Percentiles rank a stretch among this genome's conserved stretches.
Evolutionary conservation across 2,113 vertebrate species (phyloP).

Genomic region (Trogon melanurus): DNA sequence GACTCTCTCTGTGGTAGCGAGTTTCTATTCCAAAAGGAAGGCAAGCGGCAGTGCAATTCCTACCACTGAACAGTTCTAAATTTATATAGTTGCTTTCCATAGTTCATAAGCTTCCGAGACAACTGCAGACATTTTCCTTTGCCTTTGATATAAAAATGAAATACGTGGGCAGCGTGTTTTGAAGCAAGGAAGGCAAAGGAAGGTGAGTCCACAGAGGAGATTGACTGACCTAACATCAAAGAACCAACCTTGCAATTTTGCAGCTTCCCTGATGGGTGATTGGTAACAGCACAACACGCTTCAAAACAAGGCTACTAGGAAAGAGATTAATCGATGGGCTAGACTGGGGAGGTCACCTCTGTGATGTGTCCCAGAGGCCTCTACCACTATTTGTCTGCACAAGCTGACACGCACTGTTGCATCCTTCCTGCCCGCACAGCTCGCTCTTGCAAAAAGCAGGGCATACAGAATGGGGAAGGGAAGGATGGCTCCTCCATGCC

Average conservation of each 20-base stretch:
- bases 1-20: neutral
- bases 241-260: neutral
- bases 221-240: neutral
- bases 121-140: neutral
- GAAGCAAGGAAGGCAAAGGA: neutral
- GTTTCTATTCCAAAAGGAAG: neutral
- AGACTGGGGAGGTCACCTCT: neutral
- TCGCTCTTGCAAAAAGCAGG: neutral
- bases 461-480: neutral
- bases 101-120: neutral
- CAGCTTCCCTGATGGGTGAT: neutral
- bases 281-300: neutral
- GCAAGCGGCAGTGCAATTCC: neutral
- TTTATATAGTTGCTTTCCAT: neutral
- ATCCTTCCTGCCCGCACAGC: neutral
- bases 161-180: neutral
- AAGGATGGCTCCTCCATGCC: neutral
- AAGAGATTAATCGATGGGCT: neutral
- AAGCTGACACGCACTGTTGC: neutral
- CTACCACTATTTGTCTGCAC: neutral
- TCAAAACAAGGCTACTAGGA: neutral
- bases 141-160: neutral
- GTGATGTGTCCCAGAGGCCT: neutral
- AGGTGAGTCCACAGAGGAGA: neutral
- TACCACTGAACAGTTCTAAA: neutral